Percentiles rank a stretch among this genome's conserved stretches.
Evolutionary conservation across 1,140 invertebrate genomes (phyloP).

Genomic region (Drosophila oshimai): DNA sequence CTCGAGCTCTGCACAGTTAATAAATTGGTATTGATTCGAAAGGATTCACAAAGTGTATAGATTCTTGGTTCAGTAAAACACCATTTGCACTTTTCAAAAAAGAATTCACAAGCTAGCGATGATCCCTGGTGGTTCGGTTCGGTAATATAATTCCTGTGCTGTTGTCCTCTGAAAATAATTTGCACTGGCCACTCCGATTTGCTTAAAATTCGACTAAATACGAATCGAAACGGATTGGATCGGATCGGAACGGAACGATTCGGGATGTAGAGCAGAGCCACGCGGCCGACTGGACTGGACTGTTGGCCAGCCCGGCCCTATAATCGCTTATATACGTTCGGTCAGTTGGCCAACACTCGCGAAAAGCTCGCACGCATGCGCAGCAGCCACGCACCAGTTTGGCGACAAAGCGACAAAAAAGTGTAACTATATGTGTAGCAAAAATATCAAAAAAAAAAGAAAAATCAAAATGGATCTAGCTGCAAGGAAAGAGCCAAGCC

Average conservation of each 20-base stretch:
- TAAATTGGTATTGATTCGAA: background rate
- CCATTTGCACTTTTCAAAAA: constrained; percentile 49
- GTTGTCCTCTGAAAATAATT: constrained; percentile 8
- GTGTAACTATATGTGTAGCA: constrained; percentile 30
- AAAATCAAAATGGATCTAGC: constrained; percentile 42
- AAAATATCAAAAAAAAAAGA: constrained; percentile 36
- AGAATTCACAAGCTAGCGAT: constrained; percentile 30
- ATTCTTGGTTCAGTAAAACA: constrained; percentile 15
- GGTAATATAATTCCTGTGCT: background rate
- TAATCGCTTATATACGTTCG: constrained; percentile 83
- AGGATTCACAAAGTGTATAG: constrained; percentile 4
- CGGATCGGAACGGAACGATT: constrained; percentile 31
- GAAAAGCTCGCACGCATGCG: constrained; percentile 64
- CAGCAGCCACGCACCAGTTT: constrained; percentile 79
- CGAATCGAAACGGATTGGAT: background rate
- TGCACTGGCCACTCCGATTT: background rate
- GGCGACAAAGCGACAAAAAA: constrained; percentile 69
- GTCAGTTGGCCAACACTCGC: constrained; percentile 64
- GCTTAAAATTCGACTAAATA: background rate
- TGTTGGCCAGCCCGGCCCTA: constrained; percentile 82
- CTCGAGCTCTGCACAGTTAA: constrained; percentile 3
- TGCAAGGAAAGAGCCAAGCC: constrained; percentile 41
- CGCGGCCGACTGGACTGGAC: constrained; percentile 61
- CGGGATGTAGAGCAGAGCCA: constrained; percentile 79
- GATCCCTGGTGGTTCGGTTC: constrained; percentile 1